Percentiles rank a stretch among this genome's conserved stretches.
These are phyloP conservation scores for Elephas maximus DNA, from an alignment of 2,113 vertebrate genomes.

Conservation along the genomic window DNA sequence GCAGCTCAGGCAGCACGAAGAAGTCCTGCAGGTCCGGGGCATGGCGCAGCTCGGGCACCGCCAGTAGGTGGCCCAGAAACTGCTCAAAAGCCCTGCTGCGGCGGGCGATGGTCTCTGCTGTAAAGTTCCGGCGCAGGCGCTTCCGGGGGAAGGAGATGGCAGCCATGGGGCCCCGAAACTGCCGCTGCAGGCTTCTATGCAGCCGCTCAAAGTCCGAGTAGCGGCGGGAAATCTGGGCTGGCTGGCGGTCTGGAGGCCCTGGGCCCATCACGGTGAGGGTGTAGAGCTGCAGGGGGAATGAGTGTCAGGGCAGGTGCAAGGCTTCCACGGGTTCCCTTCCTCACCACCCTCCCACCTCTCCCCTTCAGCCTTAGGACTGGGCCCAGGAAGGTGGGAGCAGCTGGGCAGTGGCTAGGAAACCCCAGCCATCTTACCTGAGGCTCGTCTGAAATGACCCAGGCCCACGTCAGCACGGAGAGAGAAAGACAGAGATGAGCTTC, in stretches of 20 bases:
- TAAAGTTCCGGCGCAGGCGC: constrained; percentile 95
- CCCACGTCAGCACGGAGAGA: constrained; percentile 84
- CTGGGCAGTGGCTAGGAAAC: background rate
- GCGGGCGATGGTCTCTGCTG: constrained; percentile 95
- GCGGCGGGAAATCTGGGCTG: constrained; percentile 93
- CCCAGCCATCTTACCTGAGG: constrained; percentile 88
- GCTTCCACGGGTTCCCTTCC: background rate
- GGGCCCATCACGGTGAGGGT: constrained; percentile 94
- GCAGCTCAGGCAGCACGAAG: constrained; percentile 95
- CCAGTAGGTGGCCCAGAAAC: constrained; percentile 94
- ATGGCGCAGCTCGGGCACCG: constrained; percentile 89
- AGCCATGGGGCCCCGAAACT: constrained; percentile 92
- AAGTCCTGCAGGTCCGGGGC: constrained; percentile 93
- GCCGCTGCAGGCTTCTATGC: constrained; percentile 91
- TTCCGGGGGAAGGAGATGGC: constrained; percentile 94
- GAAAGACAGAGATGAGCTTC: constrained; percentile 87
- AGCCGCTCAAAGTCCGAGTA: constrained; percentile 96
- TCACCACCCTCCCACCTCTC: background rate
- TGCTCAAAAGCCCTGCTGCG: constrained; percentile 97
- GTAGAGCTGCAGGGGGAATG: constrained; percentile 92
- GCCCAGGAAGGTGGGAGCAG: background rate
- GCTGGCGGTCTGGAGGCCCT: constrained; percentile 90
- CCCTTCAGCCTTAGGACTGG: background rate
- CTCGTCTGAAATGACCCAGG: constrained; percentile 88
- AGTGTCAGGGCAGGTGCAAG: background rate